Evolutionary conservation across 2,113 vertebrate genomes (phyloP), one percentile per base, ranked within the genome.

Genomic region (Psittacula cyanocephala): DNA sequence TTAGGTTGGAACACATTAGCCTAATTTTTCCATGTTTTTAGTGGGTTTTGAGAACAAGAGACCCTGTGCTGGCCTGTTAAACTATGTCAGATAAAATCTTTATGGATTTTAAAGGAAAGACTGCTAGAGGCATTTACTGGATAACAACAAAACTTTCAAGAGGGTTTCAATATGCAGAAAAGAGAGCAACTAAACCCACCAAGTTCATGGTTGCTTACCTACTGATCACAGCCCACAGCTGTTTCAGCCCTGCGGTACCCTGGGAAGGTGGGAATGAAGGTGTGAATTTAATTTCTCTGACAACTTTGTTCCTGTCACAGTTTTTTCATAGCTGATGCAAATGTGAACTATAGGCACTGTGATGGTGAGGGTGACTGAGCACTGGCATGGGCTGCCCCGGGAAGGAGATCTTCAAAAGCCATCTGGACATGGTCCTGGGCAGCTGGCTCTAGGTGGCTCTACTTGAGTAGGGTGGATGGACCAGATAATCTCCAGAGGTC

Each of bases 261-360:
- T 75, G 37, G 10, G 20, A 74, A 82, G 44, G 15, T 60, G 25
- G 43, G 9, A 47, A 68, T 47, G 27, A 62, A 91, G 39, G 53
- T 29, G 27, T n/a, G 41, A 52, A 64, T 60, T 69, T 43, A 22
- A 49, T 78, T 57, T 76, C 52, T 85, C 70, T 82, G 47, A 17
- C 49, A 69, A 11, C 11, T 5, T 29, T 4, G 3, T 68, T 10
- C 2, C 28, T 52, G 27, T 39, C 24, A 50, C 12, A 8, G 17
- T 23, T 31, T 62, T 78, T 29, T 59, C 19, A 3, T 14, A 47
- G 35, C 24, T 44, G 20, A n/a, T 86, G 33, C 27, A 44, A 53
- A 80, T 3, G 17, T 49, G 25, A 72, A 5, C 44, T 14, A 2
- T 2, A n/a, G 49, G 62, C 57, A 72, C 31, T 6, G 17, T 0